phyloP scores from a whole-genome alignment of 2,797 vertebrate species.

The Carapus acus region DNA sequence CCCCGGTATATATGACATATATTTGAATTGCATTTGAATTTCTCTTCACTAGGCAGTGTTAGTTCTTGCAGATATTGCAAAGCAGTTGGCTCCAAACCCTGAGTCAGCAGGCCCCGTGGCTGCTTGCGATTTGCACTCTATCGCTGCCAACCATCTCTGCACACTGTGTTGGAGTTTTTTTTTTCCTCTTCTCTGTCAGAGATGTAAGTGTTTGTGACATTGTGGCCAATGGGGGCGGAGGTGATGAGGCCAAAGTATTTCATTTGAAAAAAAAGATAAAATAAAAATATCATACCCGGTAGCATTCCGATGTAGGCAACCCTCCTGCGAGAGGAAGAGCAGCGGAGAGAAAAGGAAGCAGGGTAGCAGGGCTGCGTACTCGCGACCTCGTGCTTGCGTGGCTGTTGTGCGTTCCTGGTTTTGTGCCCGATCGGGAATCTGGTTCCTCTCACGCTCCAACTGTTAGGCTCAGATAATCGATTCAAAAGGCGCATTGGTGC shows the following conservation, averaged over 20 bases:
- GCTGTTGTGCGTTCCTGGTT: constrained; percentile 57
- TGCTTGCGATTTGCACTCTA: constrained; percentile 44
- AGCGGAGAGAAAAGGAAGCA: constrained; percentile 30
- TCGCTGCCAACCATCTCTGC: constrained; percentile 45
- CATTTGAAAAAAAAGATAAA: constrained; percentile 56
- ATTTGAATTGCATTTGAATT: too few relatives aligned
- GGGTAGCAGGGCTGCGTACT: constrained; percentile 43
- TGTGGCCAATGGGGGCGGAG: constrained; percentile 56
- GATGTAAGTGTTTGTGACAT: constrained; percentile 68
- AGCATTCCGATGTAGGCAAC: constrained; percentile 55
- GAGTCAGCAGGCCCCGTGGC: constrained; percentile 52
- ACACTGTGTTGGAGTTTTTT: constrained; percentile 34
- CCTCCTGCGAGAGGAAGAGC: constrained; percentile 27
- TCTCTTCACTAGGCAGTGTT: too few relatives aligned
- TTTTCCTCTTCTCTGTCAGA: constrained; percentile 29
- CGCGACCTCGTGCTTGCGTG: constrained; percentile 55
- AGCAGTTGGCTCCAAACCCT: constrained; percentile 22
- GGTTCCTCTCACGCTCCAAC: too few relatives aligned
- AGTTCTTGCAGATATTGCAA: too few relatives aligned
- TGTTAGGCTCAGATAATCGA: too few relatives aligned
- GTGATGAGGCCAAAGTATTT: constrained; percentile 66
- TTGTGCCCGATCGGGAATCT: constrained; percentile 14
- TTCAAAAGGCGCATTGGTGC: too few relatives aligned
- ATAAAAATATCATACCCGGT: constrained; percentile 54
- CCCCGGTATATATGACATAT: too few relatives aligned